A percentile compares a stretch with the other conserved stretches of the same genome.
These are phyloP conservation scores for Ips nitidus DNA, from an alignment of 1,140 invertebrate genomes.

Conservation along the genomic window DNA sequence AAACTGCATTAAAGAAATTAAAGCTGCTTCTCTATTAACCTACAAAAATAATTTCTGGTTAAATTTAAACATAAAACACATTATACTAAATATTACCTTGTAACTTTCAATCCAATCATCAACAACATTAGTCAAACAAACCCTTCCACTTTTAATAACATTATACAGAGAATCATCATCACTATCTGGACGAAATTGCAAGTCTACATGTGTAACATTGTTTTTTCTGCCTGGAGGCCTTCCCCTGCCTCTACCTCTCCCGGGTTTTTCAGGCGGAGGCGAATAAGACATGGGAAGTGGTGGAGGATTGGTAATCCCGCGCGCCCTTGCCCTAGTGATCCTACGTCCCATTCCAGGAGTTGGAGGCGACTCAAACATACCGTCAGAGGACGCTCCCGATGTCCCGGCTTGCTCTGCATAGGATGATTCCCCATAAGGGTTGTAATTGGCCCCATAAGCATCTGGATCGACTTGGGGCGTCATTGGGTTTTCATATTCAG, in stretches of 20 bases:
- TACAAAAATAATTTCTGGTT: too few relatives aligned
- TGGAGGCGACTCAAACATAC: conserved; percentile 52
- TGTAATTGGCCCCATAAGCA: conserved; percentile 48
- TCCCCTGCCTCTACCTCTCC: conserved; percentile 47
- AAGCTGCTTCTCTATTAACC: conserved; percentile 78
- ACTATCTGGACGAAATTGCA: conserved; percentile 41
- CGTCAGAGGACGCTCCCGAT: conserved; percentile 44
- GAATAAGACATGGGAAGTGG: conserved; percentile 42
- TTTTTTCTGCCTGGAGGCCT: conserved; percentile 54
- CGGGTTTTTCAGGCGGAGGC: conserved; percentile 32
- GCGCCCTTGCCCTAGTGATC: conserved; percentile 51
- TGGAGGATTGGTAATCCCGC: conserved; percentile 50
- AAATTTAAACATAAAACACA: too few relatives aligned
- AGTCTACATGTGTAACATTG: conserved; percentile 46
- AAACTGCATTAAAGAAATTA: conserved; percentile 96
- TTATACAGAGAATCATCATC: conserved; percentile 82
- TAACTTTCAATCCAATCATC: conserved; percentile 99
- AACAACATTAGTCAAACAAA: conserved; percentile 83
- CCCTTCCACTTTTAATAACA: conserved; percentile 76
- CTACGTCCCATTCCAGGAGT: conserved; percentile 50
- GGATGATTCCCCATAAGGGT: conserved; percentile 42
- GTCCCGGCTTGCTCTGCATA: conserved; percentile 48
- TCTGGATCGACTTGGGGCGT: conserved; percentile 66
- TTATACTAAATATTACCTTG: conserved; percentile 59
- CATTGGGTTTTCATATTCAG: conserved; percentile 81